These are phyloP conservation scores for Seriola aureovittata DNA, from an alignment of 2,113 vertebrate genomes.

Conservation along the genomic window DNA sequence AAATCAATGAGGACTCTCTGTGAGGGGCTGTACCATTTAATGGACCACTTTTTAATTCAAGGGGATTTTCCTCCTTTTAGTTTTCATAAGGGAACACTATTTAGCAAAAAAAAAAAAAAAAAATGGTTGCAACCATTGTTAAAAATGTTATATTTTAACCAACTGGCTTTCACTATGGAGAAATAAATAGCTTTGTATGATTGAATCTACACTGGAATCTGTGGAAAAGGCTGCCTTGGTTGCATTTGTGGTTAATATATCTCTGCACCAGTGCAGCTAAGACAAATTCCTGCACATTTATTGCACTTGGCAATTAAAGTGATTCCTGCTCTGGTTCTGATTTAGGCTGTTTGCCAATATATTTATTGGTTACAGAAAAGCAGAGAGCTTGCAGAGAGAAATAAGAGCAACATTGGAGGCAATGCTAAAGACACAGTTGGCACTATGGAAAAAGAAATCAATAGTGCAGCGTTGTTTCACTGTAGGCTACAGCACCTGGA, in stretches of 20 bases:
- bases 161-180: slow-evolving; percentile 30
- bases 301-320: slow-evolving; percentile 58
- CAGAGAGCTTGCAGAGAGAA: slow-evolving; percentile 30
- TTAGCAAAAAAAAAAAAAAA: slow-evolving; percentile 46
- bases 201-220: slow-evolving; percentile 37
- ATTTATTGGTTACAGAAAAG: slow-evolving; percentile 41
- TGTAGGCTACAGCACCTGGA: slow-evolving; percentile 71
- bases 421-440: slow-evolving; percentile 53
- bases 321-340: slow-evolving; percentile 49
- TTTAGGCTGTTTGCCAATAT: slow-evolving; percentile 46
- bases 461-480: slow-evolving; percentile 70
- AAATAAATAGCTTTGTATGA: slow-evolving; percentile 56
- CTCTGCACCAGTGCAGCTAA: slow-evolving; percentile 41
- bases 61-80: slow-evolving; percentile 58
- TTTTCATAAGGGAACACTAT: slow-evolving; percentile 61
- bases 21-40: slow-evolving; percentile 68
- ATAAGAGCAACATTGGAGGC: slow-evolving; percentile 35
- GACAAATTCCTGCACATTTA: slow-evolving; percentile 55
- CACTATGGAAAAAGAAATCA: slow-evolving; percentile 64
- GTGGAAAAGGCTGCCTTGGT: slow-evolving; percentile 15
- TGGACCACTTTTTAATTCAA: slow-evolving; percentile 72
- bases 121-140: slow-evolving; percentile 40
- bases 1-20: slow-evolving; percentile 75
- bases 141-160: slow-evolving; percentile 51
- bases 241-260: slow-evolving; percentile 52